A percentile compares a stretch with the other conserved stretches of the same genome.
Evolutionary conservation across 2,888 invertebrate species (phyloP).

Genomic region (Tetropium fuscum): DNA sequence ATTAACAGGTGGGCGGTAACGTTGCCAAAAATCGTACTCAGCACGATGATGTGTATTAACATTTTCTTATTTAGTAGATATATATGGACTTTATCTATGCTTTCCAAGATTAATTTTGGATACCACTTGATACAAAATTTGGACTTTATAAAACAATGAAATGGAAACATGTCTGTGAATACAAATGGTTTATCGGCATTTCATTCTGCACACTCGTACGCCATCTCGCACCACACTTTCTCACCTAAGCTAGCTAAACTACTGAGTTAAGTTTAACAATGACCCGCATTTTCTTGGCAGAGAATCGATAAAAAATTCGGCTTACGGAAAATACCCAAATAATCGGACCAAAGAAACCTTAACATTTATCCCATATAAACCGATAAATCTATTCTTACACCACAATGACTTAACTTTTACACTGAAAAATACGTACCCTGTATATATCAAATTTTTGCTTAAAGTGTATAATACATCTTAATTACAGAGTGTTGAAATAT

Average conservation of each 20-base stretch:
- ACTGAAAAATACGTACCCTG: too few relatives aligned
- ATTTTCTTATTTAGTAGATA: slow-evolving; percentile 34
- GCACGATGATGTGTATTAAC: slow-evolving; percentile 50
- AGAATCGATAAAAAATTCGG: slow-evolving; percentile 51
- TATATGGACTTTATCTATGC: slow-evolving; percentile 30
- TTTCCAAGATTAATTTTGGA: slow-evolving; percentile 34
- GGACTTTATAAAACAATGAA: slow-evolving; percentile 38
- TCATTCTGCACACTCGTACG: slow-evolving; percentile 30
- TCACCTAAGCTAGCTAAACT: slow-evolving; percentile 56
- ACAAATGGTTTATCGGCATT: slow-evolving; percentile 23
- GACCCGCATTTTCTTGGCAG: slow-evolving; percentile 64
- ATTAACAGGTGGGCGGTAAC: slow-evolving; percentile 53
- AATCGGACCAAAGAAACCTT: too few relatives aligned
- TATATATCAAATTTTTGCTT: too few relatives aligned
- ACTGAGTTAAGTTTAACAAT: slow-evolving; percentile 44
- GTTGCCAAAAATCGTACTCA: slow-evolving; percentile 51
- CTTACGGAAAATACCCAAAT: slow-evolving; percentile 48
- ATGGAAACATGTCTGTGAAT: slow-evolving; percentile 26
- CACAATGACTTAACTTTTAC: too few relatives aligned
- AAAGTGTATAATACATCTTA: not conserved
- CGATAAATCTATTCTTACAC: too few relatives aligned
- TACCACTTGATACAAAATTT: slow-evolving; percentile 50
- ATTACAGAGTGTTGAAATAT: too few relatives aligned
- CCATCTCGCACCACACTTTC: slow-evolving; percentile 37
- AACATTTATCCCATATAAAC: too few relatives aligned